Base-by-base conservation (phyloP, 2,888 invertebrate species). In the Caenorhabditis plicata region DNA sequence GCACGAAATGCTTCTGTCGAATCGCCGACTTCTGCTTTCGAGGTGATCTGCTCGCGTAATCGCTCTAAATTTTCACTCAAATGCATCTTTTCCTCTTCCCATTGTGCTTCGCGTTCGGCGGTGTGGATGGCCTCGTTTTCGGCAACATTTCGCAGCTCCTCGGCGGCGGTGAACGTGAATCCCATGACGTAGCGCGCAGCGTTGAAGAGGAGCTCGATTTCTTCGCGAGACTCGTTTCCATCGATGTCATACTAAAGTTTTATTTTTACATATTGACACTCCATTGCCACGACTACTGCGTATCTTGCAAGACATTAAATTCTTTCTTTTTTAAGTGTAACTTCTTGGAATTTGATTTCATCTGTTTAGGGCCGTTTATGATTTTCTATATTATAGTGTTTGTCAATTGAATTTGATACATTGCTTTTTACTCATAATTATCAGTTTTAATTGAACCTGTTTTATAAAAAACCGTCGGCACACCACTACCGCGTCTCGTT, bases 21-120 rank as follows among this genome's bases (percentile, higher is more conserved):
- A 35, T 62, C 65, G 23, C 61, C 65, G 7, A 62, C 51, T 17
- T 73, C 76, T 1, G 75, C 74, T 41, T 68, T 61, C 19, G 65
- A 60, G 3, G 75, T 74, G 36, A 74, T 71, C 35, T 69, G 49
- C 20, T 78, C 76, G 9, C 73, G 65, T 15, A 80, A 48, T 25
- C 51, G 42, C 19, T 68, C 74, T 8, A 80, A 54, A 49, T 78
- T 77, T 36, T 66, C 71, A 50, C 68, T 74, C 40, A 78, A 54
- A 13, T 47, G 38, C n/a, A 65, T 49, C 22, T 69, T 53, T 41
- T 75, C 70, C 42, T 69, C 64, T 22, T 77, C 74, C 77, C 77
- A 77, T 46, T 68, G 70, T 51, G 75, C 74, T 51, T 77, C 77
- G 26, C 65, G 69, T 40, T 77, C 77, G 1, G 75, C 77, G 55